Percentiles rank a stretch among this genome's conserved stretches.
These are phyloP conservation scores for Melanaphis sacchari DNA, from an alignment of 1,140 invertebrate species.

Conservation along the genomic window DNA sequence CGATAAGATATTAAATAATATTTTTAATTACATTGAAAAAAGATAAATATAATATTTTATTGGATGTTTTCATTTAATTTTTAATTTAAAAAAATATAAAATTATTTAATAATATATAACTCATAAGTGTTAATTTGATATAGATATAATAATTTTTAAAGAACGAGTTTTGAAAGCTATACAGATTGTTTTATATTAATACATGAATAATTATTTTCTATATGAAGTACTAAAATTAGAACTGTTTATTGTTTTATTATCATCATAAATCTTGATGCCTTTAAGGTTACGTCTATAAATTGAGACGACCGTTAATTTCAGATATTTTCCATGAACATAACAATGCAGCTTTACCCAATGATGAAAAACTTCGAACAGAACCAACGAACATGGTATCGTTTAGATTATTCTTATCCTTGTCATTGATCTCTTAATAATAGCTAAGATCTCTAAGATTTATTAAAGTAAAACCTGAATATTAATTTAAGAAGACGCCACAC, in stretches of 20 bases:
- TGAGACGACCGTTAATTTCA: not conserved
- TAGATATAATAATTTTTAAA: no score
- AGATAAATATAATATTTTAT: no score
- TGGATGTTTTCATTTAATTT: no score
- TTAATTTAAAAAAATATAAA: no score
- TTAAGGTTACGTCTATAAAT: not conserved
- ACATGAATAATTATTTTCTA: not conserved
- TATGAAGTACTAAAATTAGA: not conserved
- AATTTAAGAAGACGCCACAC: no score
- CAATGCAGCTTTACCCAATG: not conserved
- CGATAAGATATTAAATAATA: not conserved
- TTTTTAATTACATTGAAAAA: no score
- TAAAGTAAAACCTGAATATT: not conserved
- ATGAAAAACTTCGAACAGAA: not conserved
- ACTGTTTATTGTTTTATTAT: not conserved
- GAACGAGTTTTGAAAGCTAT: not conserved
- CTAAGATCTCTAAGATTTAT: not conserved
- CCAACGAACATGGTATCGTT: constrained; percentile 4
- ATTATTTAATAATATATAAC: no score
- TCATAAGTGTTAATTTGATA: no score
- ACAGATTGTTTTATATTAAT: not conserved
- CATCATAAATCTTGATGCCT: not conserved
- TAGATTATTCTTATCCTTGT: not conserved
- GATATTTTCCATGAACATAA: not conserved
- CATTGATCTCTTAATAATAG: not conserved